Evolutionary conservation across 2,888 invertebrate genomes (phyloP), one percentile per base, ranked within the genome.

Genomic region (Cylloceria caligata): DNA sequence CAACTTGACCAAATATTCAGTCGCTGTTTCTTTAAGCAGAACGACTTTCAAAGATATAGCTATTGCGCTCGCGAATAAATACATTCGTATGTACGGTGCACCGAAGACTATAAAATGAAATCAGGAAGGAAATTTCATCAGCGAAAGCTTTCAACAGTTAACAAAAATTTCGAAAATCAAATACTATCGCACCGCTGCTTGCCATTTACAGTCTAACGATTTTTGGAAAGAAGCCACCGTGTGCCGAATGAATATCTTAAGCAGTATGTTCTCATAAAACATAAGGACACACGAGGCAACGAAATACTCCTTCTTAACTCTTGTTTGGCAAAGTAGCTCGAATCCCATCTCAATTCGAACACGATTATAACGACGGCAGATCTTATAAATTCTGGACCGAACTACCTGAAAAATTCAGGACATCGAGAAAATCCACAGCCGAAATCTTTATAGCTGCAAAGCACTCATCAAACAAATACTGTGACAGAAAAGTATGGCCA

Each of bases 201-300:
- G 30, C 6, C 57, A 57, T n/a, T 30, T 30, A 13, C 57, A 57
- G 4, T 57, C 57, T n/a, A 57, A 57, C 27, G 30, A 30, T 11
- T 57, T 30, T n/a, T 57, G 3, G 57, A 57, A 4, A 13, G 27
- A 13, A 57, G 57, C n/a, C 57, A 57, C 3, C 57, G 30, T 6
- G 57, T 57, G 4, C 30, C 30, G n/a, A 57, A 27, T 4, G 30
- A 57, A n/a, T 27, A 57, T 11, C 6, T 57, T 6, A 57, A 57
- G 13, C 57, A 57, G 13, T 27, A 45, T 45, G 45, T 45, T 45
- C 3, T 45, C 45, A 2, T 45, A 45, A 13, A 45, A 45, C 13
- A 5, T 45, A 1, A 45, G 45, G 1, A 16, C 11, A 5, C 36
- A 36, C 36, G 36, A 36, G 11, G 36, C 9, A 2, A 36, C 36